phyloP scores from a whole-genome alignment of 2,888 invertebrate species.

The Lottia scabra region DNA sequence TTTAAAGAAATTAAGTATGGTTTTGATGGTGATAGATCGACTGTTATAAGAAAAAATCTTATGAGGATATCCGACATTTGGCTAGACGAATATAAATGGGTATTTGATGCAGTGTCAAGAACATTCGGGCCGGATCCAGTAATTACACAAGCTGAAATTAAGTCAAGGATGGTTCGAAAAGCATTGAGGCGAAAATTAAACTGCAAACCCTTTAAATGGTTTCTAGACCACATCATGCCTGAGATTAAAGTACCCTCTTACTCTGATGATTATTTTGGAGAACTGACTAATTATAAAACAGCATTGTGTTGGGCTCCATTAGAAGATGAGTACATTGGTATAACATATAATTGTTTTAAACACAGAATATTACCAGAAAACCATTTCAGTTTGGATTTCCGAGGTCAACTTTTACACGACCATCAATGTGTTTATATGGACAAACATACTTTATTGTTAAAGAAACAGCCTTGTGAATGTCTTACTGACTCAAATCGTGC shows the following conservation, averaged over 20 bases:
- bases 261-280: slow-evolving; percentile 40
- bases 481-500: neutral
- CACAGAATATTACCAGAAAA: slow-evolving; percentile 45
- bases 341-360: slow-evolving; percentile 46
- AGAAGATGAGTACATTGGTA: slow-evolving; percentile 37
- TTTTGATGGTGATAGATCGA: slow-evolving; percentile 1
- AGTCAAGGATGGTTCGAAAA: slow-evolving; percentile 71
- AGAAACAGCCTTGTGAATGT: slow-evolving; percentile 6
- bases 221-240: slow-evolving; percentile 93
- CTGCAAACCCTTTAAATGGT: slow-evolving; percentile 97
- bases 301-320: slow-evolving; percentile 36
- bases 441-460: neutral
- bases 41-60: slow-evolving; percentile 18
- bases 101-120: slow-evolving; percentile 12
- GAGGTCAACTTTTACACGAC: slow-evolving; percentile 29
- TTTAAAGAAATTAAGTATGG: slow-evolving; percentile 31
- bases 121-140: slow-evolving; percentile 11
- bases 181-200: slow-evolving; percentile 82
- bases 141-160: slow-evolving; percentile 31
- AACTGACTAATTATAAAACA: slow-evolving; percentile 40
- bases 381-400: slow-evolving; percentile 37
- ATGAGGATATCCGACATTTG: slow-evolving; percentile 27
- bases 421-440: slow-evolving; percentile 19
- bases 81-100: slow-evolving; percentile 27
- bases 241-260: slow-evolving; percentile 72